Conservation (phyloP, 2,797 vertebrate species). For the Sebastes vulpes region DNA sequence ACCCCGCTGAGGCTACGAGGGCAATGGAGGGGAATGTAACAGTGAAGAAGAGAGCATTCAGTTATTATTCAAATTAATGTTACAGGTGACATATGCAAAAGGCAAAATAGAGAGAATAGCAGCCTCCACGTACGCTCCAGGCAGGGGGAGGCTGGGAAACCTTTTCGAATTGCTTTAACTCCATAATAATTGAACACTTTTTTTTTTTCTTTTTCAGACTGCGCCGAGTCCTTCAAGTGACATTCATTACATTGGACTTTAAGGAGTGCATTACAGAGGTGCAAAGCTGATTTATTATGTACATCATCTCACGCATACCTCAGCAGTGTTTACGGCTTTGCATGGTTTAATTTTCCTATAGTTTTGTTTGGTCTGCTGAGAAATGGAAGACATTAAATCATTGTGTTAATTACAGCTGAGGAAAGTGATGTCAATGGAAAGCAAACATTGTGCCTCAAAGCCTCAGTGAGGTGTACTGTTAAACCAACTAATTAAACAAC, state of each 20-base stretch:
- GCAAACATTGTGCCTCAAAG: constrained; percentile 29
- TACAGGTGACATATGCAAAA: constrained; percentile 66
- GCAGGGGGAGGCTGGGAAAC: constrained; percentile 8
- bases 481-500: constrained; percentile 43
- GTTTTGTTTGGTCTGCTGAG: constrained; percentile 38
- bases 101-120: constrained; percentile 17
- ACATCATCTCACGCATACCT: constrained; percentile 15
- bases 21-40: constrained; percentile 33
- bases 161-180: constrained; percentile 51
- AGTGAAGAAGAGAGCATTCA: constrained; percentile 16
- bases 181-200: constrained; percentile 41
- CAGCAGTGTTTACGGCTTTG: constrained; percentile 23
- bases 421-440: constrained; percentile 33
- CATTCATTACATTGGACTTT: constrained; percentile 55
- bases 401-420: constrained; percentile 52
- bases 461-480: constrained; percentile 13
- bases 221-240: constrained; percentile 46
- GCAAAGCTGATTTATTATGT: constrained; percentile 38
- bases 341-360: constrained; percentile 15
- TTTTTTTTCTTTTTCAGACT: not conserved
- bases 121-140: constrained; percentile 6
- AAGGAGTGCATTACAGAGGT: constrained; percentile 8
- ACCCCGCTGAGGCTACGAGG: constrained; percentile 19
- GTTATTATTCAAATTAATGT: constrained; percentile 69
- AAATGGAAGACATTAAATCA: constrained; percentile 46